Evolutionary conservation across 2,113 vertebrate genomes (phyloP).

Genomic region (Ifrita kowaldi): DNA sequence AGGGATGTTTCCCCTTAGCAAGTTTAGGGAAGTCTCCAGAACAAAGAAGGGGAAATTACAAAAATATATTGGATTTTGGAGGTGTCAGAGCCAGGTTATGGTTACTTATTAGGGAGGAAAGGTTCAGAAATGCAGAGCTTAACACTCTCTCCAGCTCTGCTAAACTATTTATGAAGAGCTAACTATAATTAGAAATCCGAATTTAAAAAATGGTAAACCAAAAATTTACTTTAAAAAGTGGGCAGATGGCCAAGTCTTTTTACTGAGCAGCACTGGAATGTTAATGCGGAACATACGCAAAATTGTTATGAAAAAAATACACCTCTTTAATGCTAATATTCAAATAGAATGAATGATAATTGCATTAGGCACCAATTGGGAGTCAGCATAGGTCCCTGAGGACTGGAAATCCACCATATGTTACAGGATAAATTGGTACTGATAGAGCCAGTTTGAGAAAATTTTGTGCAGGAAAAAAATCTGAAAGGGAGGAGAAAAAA

Average conservation of each 20-base stretch:
- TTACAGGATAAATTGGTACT: neutral
- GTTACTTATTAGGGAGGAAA: neutral
- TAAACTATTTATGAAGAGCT: conserved; percentile 54
- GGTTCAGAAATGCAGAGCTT: conserved; percentile 15
- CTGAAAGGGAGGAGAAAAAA: neutral
- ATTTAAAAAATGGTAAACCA: conserved; percentile 43
- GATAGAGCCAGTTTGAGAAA: neutral
- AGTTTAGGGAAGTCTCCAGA: conserved; percentile 8
- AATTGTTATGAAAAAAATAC: conserved; percentile 16
- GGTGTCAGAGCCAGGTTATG: conserved; percentile 13
- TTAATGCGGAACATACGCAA: conserved; percentile 41
- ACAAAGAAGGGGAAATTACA: conserved; percentile 54
- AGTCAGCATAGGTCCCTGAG: neutral
- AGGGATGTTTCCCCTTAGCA: conserved; percentile 37
- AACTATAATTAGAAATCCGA: conserved; percentile 54
- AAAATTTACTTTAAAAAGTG: conserved; percentile 56
- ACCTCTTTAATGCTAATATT: conserved; percentile 13
- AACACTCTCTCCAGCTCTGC: conserved; percentile 28
- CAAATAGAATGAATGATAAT: conserved; percentile 36
- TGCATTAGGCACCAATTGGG: neutral
- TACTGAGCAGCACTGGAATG: conserved; percentile 56
- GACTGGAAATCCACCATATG: neutral
- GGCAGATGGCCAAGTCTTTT: conserved; percentile 47
- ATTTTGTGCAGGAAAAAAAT: neutral
- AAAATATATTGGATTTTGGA: conserved; percentile 46